A percentile compares a stretch with the other conserved stretches of the same genome.
Evolutionary conservation across 2,797 vertebrate species (phyloP).

Genomic region (Dryobates pubescens): DNA sequence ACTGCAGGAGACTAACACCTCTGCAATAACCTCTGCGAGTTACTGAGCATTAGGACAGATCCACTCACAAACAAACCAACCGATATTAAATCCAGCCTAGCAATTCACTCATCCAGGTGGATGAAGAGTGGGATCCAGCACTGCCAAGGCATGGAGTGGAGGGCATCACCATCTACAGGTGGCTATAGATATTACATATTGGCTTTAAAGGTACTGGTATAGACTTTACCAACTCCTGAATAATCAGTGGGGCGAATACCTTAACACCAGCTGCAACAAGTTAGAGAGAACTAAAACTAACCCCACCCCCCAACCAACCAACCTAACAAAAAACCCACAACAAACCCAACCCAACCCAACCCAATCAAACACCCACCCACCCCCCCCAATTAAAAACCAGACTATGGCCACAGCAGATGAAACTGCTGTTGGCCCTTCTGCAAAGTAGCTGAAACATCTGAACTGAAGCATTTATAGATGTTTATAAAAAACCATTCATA

Average conservation of each 20-base stretch:
- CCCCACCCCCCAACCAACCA: too few species aligned
- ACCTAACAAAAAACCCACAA: too few species aligned
- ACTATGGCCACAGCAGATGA: background rate
- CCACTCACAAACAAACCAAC: too few species aligned
- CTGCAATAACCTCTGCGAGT: too few species aligned
- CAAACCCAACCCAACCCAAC: too few species aligned
- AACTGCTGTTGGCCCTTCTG: background rate
- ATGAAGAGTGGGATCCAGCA: background rate
- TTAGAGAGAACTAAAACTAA: background rate
- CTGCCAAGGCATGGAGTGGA: background rate
- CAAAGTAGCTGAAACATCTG: background rate
- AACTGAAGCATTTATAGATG: background rate
- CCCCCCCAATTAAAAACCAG: background rate
- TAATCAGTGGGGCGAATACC: background rate
- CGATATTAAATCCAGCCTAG: background rate
- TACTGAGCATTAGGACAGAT: background rate
- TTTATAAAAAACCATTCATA: background rate
- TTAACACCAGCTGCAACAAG: background rate
- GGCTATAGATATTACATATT: background rate
- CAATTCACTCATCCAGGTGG: too few species aligned
- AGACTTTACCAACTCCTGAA: too few species aligned
- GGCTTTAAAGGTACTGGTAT: too few species aligned
- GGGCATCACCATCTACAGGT: conserved; percentile 40
- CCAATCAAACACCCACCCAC: too few species aligned
- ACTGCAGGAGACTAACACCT: background rate